phyloP scores from a whole-genome alignment of 2,797 vertebrate species.

The Spondyliosoma cantharus region DNA sequence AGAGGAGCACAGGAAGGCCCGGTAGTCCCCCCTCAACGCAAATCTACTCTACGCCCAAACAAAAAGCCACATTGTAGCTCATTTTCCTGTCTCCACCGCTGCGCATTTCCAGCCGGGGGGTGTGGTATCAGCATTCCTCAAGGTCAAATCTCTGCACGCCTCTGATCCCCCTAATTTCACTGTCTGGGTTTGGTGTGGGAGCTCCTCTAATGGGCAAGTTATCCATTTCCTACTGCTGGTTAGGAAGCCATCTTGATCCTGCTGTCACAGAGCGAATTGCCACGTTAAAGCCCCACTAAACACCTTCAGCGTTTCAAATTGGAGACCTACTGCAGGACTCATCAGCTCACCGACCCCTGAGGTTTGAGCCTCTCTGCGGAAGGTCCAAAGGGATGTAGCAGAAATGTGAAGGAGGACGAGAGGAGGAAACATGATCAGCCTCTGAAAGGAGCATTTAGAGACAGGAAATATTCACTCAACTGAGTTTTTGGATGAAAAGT shows the following conservation, averaged over 20 bases:
- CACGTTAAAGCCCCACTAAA: constrained; percentile 61
- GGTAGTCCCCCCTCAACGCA: constrained; percentile 69
- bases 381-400: neutral
- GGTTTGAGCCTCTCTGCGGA: constrained; percentile 17
- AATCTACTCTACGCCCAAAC: constrained; percentile 65
- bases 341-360: constrained; percentile 35
- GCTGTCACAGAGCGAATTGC: constrained; percentile 52
- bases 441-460: constrained; percentile 51
- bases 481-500: constrained; percentile 46
- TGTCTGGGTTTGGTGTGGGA: constrained; percentile 44
- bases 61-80: constrained; percentile 84
- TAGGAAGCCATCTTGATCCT: constrained; percentile 40
- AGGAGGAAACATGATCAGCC: constrained; percentile 22
- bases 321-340: constrained; percentile 36
- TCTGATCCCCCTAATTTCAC: constrained; percentile 74
- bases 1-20: constrained; percentile 83
- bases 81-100: constrained; percentile 83
- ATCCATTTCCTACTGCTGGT: constrained; percentile 76
- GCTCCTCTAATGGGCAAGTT: constrained; percentile 69
- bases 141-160: constrained; percentile 73
- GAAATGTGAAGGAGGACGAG: constrained; percentile 24
- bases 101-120: constrained; percentile 65
- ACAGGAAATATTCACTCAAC: constrained; percentile 62
- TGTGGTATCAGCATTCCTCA: constrained; percentile 79
- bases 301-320: constrained; percentile 57